These are phyloP conservation scores for Cephus spinipes DNA, from an alignment of 2,888 invertebrate genomes.

Conservation along the genomic window DNA sequence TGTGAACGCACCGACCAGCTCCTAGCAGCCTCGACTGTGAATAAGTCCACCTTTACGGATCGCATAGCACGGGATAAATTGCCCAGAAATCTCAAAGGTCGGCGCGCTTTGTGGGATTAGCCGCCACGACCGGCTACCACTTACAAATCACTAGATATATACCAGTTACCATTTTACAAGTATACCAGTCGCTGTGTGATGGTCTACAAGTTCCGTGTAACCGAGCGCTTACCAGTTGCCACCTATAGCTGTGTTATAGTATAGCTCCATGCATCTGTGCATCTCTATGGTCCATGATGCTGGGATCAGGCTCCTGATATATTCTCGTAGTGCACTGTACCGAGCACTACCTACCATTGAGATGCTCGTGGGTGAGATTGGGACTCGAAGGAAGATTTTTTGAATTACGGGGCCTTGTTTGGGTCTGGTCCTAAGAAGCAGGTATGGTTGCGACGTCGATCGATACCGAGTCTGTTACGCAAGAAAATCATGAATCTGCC, in stretches of 20 bases:
- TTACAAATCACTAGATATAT: slow-evolving; percentile 54
- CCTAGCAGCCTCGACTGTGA: slow-evolving; percentile 27
- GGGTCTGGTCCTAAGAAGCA: neutral
- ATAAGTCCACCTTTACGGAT: slow-evolving; percentile 33
- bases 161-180: slow-evolving; percentile 55
- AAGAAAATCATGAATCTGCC: neutral
- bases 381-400: neutral
- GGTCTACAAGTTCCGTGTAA: neutral
- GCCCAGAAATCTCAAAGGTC: slow-evolving; percentile 55
- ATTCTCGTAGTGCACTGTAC: neutral
- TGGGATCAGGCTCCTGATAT: neutral
- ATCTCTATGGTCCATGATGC: neutral
- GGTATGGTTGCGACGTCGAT: neutral
- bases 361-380: neutral
- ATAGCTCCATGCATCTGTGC: neutral
- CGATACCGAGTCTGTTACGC: neutral
- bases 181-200: neutral
- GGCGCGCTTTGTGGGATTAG: slow-evolving; percentile 59
- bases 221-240: slow-evolving; percentile 28
- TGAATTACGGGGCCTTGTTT: neutral
- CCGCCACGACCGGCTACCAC: slow-evolving; percentile 50
- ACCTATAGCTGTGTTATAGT: slow-evolving; percentile 38
- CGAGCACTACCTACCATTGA: neutral
- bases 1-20: slow-evolving; percentile 16
- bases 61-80: slow-evolving; percentile 57